These are phyloP conservation scores for Acanthaster planci DNA, from an alignment of 35 echinoderm and acorn worm genomes.

Conservation along the genomic window DNA sequence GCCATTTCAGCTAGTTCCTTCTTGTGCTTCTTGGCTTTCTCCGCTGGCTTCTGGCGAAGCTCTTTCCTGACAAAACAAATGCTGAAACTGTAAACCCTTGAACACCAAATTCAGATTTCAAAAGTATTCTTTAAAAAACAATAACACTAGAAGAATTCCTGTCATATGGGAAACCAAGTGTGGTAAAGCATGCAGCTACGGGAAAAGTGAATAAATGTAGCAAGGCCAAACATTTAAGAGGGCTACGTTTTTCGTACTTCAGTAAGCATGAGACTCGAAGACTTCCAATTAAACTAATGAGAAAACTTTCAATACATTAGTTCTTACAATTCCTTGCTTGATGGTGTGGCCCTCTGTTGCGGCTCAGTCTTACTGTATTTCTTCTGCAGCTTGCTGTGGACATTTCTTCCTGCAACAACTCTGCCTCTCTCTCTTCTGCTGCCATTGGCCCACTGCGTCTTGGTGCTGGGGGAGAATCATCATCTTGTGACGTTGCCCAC, in stretches of 20 bases:
- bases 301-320: too few species aligned
- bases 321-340: constrained; percentile 45
- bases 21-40: constrained; percentile 92
- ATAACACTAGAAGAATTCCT: neutral
- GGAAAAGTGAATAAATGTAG: too few species aligned
- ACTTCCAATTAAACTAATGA: too few species aligned
- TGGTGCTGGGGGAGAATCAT: neutral
- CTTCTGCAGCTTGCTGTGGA: constrained; percentile 47
- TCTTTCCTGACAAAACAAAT: constrained; percentile 49
- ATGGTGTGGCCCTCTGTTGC: constrained; percentile 12
- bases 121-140: neutral
- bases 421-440: constrained; percentile 42
- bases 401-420: constrained; percentile 48
- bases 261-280: too few species aligned
- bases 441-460: neutral
- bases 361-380: constrained; percentile 17
- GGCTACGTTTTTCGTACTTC: too few species aligned
- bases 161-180: too few species aligned
- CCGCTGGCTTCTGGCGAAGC: constrained; percentile 45
- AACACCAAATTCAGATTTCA: neutral
- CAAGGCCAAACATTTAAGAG: too few species aligned
- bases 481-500: neutral
- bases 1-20: constrained; percentile 70
- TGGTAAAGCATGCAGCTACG: too few species aligned
- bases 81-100: neutral